Evolutionary conservation across 2,888 invertebrate species (phyloP).

Genomic region (Xanthostigma xanthostigma): DNA sequence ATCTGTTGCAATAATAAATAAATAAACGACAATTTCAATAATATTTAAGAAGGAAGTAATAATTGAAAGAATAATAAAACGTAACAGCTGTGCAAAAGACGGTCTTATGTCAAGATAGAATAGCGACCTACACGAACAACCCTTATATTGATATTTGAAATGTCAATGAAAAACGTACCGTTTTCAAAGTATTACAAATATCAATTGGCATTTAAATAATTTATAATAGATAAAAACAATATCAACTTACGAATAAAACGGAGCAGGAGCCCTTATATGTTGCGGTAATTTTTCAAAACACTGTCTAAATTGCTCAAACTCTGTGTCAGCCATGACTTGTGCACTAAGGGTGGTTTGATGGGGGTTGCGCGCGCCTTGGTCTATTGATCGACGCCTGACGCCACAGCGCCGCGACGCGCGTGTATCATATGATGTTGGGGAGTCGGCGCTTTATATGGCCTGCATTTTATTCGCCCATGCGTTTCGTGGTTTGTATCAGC

Average conservation of each 20-base stretch:
- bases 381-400: conserved; percentile 8
- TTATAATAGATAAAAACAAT: not conserved
- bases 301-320: conserved; percentile 84
- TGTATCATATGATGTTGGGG: not conserved
- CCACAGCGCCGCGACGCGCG: conserved; percentile 7
- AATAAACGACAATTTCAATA: too few relatives aligned
- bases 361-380: conserved; percentile 14
- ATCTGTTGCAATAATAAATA: too few relatives aligned
- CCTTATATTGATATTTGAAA: too few relatives aligned
- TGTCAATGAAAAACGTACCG: too few relatives aligned
- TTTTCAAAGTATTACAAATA: too few relatives aligned
- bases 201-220: too few relatives aligned
- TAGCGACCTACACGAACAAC: too few relatives aligned
- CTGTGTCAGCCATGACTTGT: conserved; percentile 77
- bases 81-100: too few relatives aligned
- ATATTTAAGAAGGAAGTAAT: too few relatives aligned
- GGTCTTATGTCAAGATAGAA: too few relatives aligned
- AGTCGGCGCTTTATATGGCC: conserved; percentile 5
- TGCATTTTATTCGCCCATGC: not conserved
- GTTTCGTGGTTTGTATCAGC: not conserved
- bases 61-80: too few relatives aligned
- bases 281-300: conserved; percentile 71
- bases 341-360: conserved; percentile 7
- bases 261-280: conserved; percentile 61
- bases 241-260: conserved; percentile 76